Evolutionary conservation across 2,113 vertebrate genomes (phyloP), one percentile per base, ranked within the genome.

Genomic region (Noturus placidus): DNA sequence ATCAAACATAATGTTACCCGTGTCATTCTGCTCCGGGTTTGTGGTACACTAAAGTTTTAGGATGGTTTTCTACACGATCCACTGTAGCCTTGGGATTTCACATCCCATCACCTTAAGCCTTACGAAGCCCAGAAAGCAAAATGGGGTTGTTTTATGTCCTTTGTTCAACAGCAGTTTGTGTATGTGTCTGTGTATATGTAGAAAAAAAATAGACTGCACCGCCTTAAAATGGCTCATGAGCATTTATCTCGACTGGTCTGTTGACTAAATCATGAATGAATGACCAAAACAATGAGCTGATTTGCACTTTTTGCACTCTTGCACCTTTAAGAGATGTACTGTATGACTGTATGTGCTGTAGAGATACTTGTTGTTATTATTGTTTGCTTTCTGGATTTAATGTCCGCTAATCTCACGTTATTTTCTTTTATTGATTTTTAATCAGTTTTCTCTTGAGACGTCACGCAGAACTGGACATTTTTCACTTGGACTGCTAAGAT

Each of bases 281-380:
- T 17, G 4, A 25, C 38, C 38, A 46, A 76, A 65, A 65, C 42
- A 27, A 35, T 10, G 69, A 72, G 69, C 33, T 38, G 2, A 38
- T 72, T 77, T 77, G 74, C 74, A 77, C 74, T 15, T 50, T 77
- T 77, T 52, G 74, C 69, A 72, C 17, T 72, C 17, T 72, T 38
- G 69, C 74, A 77, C 74, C 42, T 52, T 77, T n/a, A 77, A 6
- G 42, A 76, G 42, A 76, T 7, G 42, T n/a, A 77, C 74, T 77
- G 42, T 77, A 77, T 33, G 15, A 77, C 74, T 77, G 42, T 77
- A 77, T 33, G 15, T 70, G 67, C 25, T 25, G 59, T 25, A 22
- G 59, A 63, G 59, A 10, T 25, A 25, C 9, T 27, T n/a, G n/a
- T n/a, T n/a, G n/a, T 8, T 0, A 25, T 63, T 63, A 61, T 61